Conservation (phyloP, 2,797 vertebrate genomes). For the Mormyrops boulengeri region DNA sequence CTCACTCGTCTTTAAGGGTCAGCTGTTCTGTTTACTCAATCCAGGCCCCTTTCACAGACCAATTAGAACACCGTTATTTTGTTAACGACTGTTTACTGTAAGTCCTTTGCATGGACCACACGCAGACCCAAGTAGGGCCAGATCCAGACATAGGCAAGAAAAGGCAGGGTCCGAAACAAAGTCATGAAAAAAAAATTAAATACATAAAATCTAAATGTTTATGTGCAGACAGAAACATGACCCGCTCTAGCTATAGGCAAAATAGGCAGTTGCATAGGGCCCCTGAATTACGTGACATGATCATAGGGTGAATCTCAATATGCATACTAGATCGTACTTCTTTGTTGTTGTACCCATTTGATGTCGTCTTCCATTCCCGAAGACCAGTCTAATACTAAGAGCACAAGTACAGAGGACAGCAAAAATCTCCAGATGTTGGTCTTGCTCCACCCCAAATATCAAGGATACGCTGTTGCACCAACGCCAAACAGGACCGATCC, state of each 20-base stretch:
- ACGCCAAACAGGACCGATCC: not conserved
- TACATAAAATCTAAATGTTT: not conserved
- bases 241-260: not conserved
- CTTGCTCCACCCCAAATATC: not conserved
- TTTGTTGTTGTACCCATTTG: not conserved
- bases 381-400: not conserved
- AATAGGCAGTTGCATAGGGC: not conserved
- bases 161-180: not conserved
- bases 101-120: constrained; percentile 26
- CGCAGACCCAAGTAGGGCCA: not conserved
- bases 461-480: not conserved
- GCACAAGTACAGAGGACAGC: not conserved
- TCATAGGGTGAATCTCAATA: not conserved
- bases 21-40: constrained; percentile 42
- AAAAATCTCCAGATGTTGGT: not conserved
- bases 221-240: not conserved
- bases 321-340: not conserved
- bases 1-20: constrained; percentile 40
- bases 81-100: constrained; percentile 49
- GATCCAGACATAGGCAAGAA: not conserved
- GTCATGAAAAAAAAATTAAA: not conserved
- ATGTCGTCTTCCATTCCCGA: not conserved
- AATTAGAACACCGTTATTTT: constrained; percentile 53
- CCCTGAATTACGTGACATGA: not conserved
- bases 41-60: constrained; percentile 30